Conservation (phyloP, 2,113 vertebrate genomes). For the Cochlearius cochlearius region DNA sequence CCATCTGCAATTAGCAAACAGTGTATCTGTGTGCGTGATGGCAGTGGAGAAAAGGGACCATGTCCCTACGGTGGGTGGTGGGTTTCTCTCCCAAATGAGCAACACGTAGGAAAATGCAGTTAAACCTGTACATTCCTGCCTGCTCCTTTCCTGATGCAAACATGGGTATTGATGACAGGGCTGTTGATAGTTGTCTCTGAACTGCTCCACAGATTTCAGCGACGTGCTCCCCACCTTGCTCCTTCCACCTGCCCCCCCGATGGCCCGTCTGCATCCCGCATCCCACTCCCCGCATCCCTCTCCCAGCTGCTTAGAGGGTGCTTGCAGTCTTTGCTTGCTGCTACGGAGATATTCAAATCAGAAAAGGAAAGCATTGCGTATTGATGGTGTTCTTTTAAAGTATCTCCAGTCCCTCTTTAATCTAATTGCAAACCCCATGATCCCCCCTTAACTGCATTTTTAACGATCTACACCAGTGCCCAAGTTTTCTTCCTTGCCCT, state of each 20-base stretch:
- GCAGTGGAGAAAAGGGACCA: neutral
- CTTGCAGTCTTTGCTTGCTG: neutral
- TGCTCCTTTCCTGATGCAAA: neutral
- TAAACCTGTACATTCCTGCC: neutral
- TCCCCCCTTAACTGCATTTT: neutral
- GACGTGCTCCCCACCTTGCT: neutral
- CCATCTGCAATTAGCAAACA: neutral
- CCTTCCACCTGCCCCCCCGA: fast-evolving
- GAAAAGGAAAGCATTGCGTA: neutral
- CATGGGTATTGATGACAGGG: neutral
- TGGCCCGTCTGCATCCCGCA: neutral
- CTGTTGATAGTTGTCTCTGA: neutral
- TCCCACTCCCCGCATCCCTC: neutral
- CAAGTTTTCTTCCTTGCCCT: neutral
- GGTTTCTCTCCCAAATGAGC: neutral
- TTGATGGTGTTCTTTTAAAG: neutral
- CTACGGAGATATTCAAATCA: neutral
- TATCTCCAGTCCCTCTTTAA: neutral
- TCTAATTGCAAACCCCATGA: neutral
- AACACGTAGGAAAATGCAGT: neutral
- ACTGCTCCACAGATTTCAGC: neutral
- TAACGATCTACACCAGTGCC: neutral
- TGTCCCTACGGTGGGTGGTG: neutral
- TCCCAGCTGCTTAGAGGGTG: neutral
- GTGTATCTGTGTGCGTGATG: neutral